Base-by-base conservation (phyloP, 1,140 invertebrate species). In the Cydia fagiglandana region DNA sequence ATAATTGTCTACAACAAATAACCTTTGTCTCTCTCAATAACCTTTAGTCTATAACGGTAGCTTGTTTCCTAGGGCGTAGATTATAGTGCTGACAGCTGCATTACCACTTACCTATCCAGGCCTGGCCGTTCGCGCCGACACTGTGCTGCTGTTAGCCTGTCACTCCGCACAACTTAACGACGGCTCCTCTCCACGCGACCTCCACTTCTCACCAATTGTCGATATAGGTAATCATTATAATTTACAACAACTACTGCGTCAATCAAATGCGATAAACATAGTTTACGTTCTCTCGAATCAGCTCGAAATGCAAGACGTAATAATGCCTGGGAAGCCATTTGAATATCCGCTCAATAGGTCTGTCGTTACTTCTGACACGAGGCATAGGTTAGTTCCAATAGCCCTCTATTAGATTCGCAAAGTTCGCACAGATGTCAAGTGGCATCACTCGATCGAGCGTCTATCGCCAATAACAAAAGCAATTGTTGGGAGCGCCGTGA, bases 401-500 rank as follows among this genome's bases (percentile, higher is more conserved):
- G 34, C 30, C 45, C 70, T 41, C 12, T 53, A 20, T 47, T 53
- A 73, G 73, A 50, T 50, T 47, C 20, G 20, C 73, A 73, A 53
- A 73, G 73, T 73, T 73, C 73, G 73, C 73, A 61, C 73, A 73
- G 61, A 76, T 61, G 76, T 77, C 79, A 80, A 73, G 56, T 66
- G 75, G 80, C 79, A 80, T 83, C 82, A 84, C 81, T 85, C 81
- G 79, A 74, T 74, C 70, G 75, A 61, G 76, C 83, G 83, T 86
- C 86, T 85, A 88, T 89, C 86, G 83, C 77, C 84, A 80, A 83
- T 84, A 86, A 92, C 91, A 91, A 90, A 70, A 89, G 86, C 88
- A 89, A 91, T 90, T 85, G 88, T 83, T 90, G 84, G 87, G 82
- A 85, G 81, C 83, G 80, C 79, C 82, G 87, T 90, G 91, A 91